These are phyloP conservation scores for Polyploca ridens DNA, from an alignment of 2,888 invertebrate species.

Conservation along the genomic window DNA sequence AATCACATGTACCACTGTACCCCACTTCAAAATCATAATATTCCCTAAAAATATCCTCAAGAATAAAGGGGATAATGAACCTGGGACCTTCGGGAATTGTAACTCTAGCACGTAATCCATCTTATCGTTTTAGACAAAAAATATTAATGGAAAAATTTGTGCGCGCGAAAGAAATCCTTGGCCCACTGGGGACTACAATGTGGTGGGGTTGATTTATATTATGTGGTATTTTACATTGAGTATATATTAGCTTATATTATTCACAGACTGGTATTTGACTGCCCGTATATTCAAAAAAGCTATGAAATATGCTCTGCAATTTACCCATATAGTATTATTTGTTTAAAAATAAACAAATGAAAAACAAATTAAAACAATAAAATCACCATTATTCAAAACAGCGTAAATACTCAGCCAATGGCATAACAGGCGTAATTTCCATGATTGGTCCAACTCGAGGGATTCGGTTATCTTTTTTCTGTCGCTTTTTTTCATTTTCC, in stretches of 20 bases:
- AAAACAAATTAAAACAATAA: constrained; percentile 30
- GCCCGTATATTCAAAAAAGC: too few relatives aligned
- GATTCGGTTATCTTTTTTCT: constrained; percentile 71
- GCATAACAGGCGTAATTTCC: constrained; percentile 63
- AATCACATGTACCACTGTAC: background rate
- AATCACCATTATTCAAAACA: constrained; percentile 23
- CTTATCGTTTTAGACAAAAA: constrained; percentile 72
- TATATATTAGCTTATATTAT: background rate
- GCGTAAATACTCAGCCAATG: constrained; percentile 38
- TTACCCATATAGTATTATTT: too few relatives aligned
- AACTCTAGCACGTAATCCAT: constrained; percentile 80
- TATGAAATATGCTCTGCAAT: too few relatives aligned
- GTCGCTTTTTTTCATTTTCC: constrained; percentile 68
- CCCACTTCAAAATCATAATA: constrained; percentile 22
- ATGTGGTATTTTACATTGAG: constrained; percentile 13
- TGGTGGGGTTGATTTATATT: constrained; percentile 37
- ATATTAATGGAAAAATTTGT: constrained; percentile 78
- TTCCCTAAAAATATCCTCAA: constrained; percentile 46
- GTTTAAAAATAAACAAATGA: constrained; percentile 8
- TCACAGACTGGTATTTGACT: too few relatives aligned
- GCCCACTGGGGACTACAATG: constrained; percentile 50
- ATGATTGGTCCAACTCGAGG: constrained; percentile 73
- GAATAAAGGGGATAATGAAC: constrained; percentile 65
- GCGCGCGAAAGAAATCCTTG: constrained; percentile 63
- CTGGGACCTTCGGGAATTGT: constrained; percentile 65